These are phyloP conservation scores for Lasioglossum oenotherae DNA, from an alignment of 2,888 invertebrate species.

Conservation along the genomic window DNA sequence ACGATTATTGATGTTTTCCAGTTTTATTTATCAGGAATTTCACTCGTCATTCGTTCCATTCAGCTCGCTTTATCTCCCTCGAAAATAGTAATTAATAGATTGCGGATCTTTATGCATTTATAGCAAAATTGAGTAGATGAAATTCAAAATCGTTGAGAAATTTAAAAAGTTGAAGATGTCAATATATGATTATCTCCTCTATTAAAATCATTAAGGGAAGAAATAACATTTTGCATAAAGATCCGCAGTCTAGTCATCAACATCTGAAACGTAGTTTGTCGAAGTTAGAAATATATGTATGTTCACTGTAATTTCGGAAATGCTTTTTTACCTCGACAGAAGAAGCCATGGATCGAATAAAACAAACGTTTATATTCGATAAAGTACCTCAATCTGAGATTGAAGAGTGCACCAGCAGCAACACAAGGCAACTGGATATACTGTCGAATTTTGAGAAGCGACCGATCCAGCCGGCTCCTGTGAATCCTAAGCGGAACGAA, in stretches of 20 bases:
- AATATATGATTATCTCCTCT: too few species aligned
- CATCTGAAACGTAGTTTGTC: too few species aligned
- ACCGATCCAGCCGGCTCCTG: slow-evolving; percentile 5
- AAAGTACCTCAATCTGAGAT: slow-evolving; percentile 61
- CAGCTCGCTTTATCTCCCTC: neutral
- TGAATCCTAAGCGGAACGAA: slow-evolving; percentile 1
- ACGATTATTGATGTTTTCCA: neutral
- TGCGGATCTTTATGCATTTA: too few species aligned
- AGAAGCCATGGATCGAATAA: slow-evolving; percentile 76
- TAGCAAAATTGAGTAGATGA: too few species aligned
- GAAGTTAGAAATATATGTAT: too few species aligned
- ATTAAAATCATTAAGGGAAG: too few species aligned
- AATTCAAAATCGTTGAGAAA: too few species aligned
- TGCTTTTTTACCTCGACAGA: slow-evolving; percentile 62
- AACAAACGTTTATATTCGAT: slow-evolving; percentile 74
- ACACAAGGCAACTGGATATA: slow-evolving; percentile 35
- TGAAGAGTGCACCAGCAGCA: slow-evolving; percentile 11
- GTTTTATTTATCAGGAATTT: neutral
- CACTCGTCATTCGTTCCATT: neutral
- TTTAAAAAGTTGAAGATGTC: too few species aligned
- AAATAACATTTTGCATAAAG: too few species aligned
- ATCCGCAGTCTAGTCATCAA: too few species aligned
- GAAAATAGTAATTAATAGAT: neutral
- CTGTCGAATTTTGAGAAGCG: slow-evolving; percentile 48
- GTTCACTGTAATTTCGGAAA: too few species aligned